A percentile compares a stretch with the other conserved stretches of the same genome.
These are phyloP conservation scores for Bathynomus jamesi DNA, from an alignment of 1,140 invertebrate species.

Conservation along the genomic window DNA sequence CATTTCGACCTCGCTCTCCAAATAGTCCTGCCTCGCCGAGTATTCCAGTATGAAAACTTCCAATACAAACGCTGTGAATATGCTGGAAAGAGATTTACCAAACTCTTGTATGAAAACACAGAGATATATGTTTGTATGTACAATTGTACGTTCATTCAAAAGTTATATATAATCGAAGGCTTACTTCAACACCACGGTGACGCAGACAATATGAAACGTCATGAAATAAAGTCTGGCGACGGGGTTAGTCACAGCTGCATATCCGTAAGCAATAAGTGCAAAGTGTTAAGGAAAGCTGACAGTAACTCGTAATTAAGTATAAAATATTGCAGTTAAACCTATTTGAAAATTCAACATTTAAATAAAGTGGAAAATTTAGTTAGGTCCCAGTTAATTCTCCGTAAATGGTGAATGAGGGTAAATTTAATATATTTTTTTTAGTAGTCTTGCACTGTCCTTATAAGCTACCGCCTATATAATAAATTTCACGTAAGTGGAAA, in stretches of 20 bases:
- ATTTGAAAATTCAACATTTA: background rate
- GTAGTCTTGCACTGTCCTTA: background rate
- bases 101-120: background rate
- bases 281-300: constrained; percentile 42
- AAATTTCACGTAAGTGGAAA: too few species aligned
- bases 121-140: too few species aligned
- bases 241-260: constrained; percentile 46
- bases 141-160: too few species aligned
- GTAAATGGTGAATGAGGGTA: background rate
- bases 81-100: constrained; percentile 42
- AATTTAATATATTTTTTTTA: background rate
- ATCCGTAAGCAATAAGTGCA: constrained; percentile 46
- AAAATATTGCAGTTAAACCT: background rate
- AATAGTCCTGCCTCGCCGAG: constrained; percentile 43
- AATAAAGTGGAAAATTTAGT: background rate
- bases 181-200: constrained; percentile 51
- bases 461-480: too few species aligned
- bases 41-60: constrained; percentile 52
- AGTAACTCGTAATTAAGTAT: background rate
- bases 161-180: too few species aligned
- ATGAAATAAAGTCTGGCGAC: constrained; percentile 49
- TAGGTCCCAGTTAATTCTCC: background rate
- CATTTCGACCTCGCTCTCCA: constrained; percentile 45
- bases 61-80: constrained; percentile 52
- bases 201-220: constrained; percentile 48